Percentiles rank a stretch among this genome's conserved stretches.
Conservation (phyloP, 2,888 invertebrate species). For the Athalia circularis region DNA sequence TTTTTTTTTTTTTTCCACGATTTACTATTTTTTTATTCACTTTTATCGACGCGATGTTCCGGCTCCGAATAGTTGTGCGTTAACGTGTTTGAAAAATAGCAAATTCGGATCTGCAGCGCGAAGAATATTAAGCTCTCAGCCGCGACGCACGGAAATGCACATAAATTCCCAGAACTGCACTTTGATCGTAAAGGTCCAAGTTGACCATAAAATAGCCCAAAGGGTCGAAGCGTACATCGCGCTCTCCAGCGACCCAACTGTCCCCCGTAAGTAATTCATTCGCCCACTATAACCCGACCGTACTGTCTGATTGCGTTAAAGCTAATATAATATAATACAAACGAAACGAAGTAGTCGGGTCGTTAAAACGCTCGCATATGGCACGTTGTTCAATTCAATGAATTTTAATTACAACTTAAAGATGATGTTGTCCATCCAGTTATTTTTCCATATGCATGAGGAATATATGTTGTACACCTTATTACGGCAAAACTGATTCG, state of each 20-base stretch:
- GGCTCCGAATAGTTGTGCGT: too few species aligned
- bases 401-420: conserved; percentile 19
- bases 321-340: background rate
- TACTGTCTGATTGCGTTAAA: background rate
- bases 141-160: too few species aligned
- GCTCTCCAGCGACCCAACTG: conserved; percentile 8
- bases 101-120: too few species aligned
- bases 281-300: conserved; percentile 18
- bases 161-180: too few species aligned
- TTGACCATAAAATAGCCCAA: background rate
- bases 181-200: conserved; percentile 1
- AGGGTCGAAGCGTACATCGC: conserved; percentile 4
- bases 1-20: too few species aligned
- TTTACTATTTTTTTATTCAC: too few species aligned
- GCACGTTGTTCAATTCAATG: conserved; percentile 30
- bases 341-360: conserved; percentile 29
- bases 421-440: background rate
- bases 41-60: too few species aligned
- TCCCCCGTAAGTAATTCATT: conserved; percentile 37
- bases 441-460: conserved; percentile 6
- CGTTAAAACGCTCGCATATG: conserved; percentile 17
- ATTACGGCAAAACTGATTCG: conserved; percentile 2
- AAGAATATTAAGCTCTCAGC: too few species aligned
- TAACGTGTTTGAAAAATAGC: too few species aligned
- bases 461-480: too few species aligned